Evolutionary conservation across 2,113 vertebrate species (phyloP), one percentile per base, ranked within the genome.

Genomic region (Pongo pygmaeus): DNA sequence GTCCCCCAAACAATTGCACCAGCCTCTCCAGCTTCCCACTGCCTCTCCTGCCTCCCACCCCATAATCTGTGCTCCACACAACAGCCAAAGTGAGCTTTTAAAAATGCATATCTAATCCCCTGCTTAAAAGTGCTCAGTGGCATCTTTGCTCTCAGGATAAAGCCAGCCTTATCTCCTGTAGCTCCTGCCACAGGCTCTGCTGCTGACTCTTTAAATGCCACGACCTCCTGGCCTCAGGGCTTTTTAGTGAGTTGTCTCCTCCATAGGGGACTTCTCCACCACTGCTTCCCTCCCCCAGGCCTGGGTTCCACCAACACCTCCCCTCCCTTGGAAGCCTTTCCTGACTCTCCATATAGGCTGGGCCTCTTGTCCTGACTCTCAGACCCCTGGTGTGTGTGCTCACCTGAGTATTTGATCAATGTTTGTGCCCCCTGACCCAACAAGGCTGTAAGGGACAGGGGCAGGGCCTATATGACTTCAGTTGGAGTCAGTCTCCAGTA

Each of bases 401-500:
- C 32, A 30, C 57, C 8, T 32, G 30, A 22, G 3, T 84, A 32
- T 35, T 40, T 30, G 48, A 69, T 40, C 13, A 50, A 5, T 74
- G 27, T 25, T 43, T 81, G 14, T 74, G 14, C 20, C n/a, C 67
- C 43, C 85, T 86, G 32, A 69, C 32, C 67, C 67, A n/a, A 22
- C 40, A 30, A 32, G 43, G 27, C 27, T 30, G 0, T 30, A 74
- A 91, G 43, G 27, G 87, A 25, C 50, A 86, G 69, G 40, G 52
- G 8, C 67, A 50, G 50, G 13, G n/a, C 78, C 27, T 57, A 0
- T 32, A 11, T 57, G 25, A 50, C 25, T 59, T 30, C 11, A 10
- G 1, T 1, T 46, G 64, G 48, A 75, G 0, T 25, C 8, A 69
- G 0, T 30, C 16, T 59, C 18, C 20, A 72, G 57, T 20, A 17